Evolutionary conservation across 2,797 vertebrate genomes (phyloP), one percentile per base, ranked within the genome.

Genomic region (Zalophus californianus): DNA sequence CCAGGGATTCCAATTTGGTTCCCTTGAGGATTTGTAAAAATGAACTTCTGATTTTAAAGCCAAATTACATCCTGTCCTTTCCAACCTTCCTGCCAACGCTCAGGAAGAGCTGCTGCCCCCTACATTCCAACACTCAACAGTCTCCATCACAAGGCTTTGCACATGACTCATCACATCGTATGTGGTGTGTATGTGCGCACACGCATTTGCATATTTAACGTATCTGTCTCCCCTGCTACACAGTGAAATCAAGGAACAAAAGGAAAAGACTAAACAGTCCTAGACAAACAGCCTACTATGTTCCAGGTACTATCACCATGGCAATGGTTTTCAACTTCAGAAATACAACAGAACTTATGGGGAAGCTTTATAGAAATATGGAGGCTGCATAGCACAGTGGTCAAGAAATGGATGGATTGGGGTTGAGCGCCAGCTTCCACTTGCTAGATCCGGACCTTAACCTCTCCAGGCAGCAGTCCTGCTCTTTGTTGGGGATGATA

Each of bases 181-280:
- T 4, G 0, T 0, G 18, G 3, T 25, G 18, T 3, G 25, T 9
- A 27, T 25, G 14, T 38, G 13, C 1, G 5, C 3, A 41, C 56
- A 20, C 13, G 11, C 6, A 2, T 14, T 14, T 41, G 38, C 23
- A 3, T 41, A 18, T 41, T 50, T 64, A 85, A 38, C 2, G 0
- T 38, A 2, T 80, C 35, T 27, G 20, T 54, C 1, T 29, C 29
- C 11, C 35, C 2, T 7, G 25, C 25, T 52, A 7, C 35, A 68
- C 16, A 27, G 41, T 7, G 18, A 93, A 72, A 90, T 32, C 23
- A 60, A 44, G 35, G 52, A 84, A 66, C 6, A 15, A 73, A 86
- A 93, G 21, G 20, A 85, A 79, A 77, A 44, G 25, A 29, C 27
- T 4, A 56, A 68, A 27, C 27, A 18, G 12, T 38, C 68, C 44